Conservation (phyloP, 2,888 invertebrate species). For the Apamea anceps region DNA sequence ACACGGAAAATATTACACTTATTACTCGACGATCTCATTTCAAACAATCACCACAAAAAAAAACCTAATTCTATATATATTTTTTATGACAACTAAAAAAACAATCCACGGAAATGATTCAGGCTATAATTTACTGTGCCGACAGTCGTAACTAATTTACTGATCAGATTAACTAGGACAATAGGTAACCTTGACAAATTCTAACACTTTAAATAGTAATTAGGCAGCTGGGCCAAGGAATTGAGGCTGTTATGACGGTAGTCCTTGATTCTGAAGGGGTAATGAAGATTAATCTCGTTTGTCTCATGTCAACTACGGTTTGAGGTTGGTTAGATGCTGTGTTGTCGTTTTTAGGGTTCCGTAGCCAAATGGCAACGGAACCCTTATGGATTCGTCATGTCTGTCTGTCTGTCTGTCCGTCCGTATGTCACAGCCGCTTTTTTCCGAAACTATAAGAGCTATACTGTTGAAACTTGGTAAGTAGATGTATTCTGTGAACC, state of each 20-base stretch:
- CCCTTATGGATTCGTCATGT: no score
- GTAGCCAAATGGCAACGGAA: no score
- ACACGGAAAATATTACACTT: background rate
- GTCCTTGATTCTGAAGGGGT: conserved; percentile 13
- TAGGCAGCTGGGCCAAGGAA: conserved; percentile 20
- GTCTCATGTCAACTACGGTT: background rate
- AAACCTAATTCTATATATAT: background rate
- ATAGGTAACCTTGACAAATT: conserved; percentile 23
- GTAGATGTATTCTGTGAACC: no score
- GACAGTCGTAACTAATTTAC: conserved; percentile 26
- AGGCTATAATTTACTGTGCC: background rate
- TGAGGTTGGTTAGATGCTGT: background rate
- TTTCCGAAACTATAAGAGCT: no score
- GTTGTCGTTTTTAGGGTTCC: no score
- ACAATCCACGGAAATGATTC: conserved; percentile 44
- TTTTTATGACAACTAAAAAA: background rate
- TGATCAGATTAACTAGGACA: conserved; percentile 31
- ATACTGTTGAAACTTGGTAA: no score
- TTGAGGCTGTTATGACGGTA: background rate
- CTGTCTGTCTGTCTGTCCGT: no score
- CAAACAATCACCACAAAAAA: background rate
- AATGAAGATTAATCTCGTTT: conserved; percentile 11
- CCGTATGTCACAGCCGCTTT: no score
- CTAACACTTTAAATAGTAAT: conserved; percentile 2
- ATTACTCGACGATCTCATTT: background rate